Evolutionary conservation across 2,888 invertebrate species (phyloP).

Genomic region (Papilio protenor): DNA sequence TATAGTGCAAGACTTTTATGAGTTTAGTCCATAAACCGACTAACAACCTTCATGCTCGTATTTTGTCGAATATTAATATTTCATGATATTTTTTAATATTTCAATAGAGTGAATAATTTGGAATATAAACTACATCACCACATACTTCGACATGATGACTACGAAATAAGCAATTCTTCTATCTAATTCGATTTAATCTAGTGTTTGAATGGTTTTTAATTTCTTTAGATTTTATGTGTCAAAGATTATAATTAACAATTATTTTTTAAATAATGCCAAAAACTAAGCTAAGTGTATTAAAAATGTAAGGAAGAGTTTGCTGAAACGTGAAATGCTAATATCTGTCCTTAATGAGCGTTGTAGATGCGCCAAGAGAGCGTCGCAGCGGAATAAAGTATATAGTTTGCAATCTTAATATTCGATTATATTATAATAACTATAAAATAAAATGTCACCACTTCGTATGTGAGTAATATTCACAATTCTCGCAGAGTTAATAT

Average conservation of each 20-base stretch:
- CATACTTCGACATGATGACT: neutral
- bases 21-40: neutral
- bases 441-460: neutral
- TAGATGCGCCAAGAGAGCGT: slow-evolving; percentile 26
- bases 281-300: neutral
- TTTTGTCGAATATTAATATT: neutral
- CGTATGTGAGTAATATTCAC: neutral
- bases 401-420: slow-evolving; percentile 5
- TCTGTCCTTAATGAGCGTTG: slow-evolving; percentile 33
- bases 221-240: neutral
- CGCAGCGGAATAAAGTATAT: slow-evolving; percentile 14
- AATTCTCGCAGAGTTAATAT: neutral
- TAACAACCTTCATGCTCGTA: neutral
- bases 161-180: no score
- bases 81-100: neutral
- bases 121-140: neutral
- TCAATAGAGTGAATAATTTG: neutral
- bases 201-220: neutral
- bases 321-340: slow-evolving; percentile 35
- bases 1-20: neutral
- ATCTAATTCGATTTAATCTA: no score
- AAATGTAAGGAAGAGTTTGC: neutral
- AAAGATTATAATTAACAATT: no score
- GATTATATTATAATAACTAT: no score
- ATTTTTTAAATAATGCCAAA: neutral